Percentiles rank a stretch among this genome's conserved stretches.
Evolutionary conservation across 2,888 invertebrate species (phyloP).

Genomic region (Augiades crinisus): DNA sequence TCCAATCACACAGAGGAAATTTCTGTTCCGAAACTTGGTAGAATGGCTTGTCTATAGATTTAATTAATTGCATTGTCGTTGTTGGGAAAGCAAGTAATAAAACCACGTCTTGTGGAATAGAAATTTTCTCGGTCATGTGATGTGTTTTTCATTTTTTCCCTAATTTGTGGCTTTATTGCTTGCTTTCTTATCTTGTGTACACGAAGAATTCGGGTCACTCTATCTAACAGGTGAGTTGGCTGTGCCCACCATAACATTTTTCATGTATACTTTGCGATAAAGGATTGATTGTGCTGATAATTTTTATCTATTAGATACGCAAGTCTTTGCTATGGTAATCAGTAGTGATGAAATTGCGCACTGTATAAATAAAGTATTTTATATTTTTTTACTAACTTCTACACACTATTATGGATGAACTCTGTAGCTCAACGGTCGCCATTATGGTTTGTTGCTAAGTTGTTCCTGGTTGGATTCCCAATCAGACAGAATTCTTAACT

Average conservation of each 20-base stretch:
- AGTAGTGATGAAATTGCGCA: conserved; percentile 2
- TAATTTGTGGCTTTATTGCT: conserved; percentile 57
- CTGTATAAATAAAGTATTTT: background rate
- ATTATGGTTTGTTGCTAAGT: too few species aligned
- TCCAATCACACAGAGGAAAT: conserved; percentile 71
- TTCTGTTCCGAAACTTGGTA: conserved; percentile 74
- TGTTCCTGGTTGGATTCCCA: too few species aligned
- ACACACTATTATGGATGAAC: too few species aligned
- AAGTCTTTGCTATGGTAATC: conserved; percentile 7
- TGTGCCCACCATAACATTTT: conserved; percentile 39
- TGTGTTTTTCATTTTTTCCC: conserved; percentile 54
- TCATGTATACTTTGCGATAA: conserved; percentile 58
- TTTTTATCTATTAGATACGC: conserved; percentile 8
- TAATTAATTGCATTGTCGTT: conserved; percentile 35
- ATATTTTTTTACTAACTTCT: background rate
- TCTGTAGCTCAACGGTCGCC: too few species aligned
- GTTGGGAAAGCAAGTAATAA: conserved; percentile 72
- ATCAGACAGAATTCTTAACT: too few species aligned
- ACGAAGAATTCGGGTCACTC: conserved; percentile 60
- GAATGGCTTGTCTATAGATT: conserved; percentile 55
- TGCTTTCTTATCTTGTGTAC: conserved; percentile 76
- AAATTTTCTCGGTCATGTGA: conserved; percentile 77
- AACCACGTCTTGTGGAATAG: conserved; percentile 64
- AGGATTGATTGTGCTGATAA: conserved; percentile 36
- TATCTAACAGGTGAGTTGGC: conserved; percentile 57